Percentiles rank a stretch among this genome's conserved stretches.
These are phyloP conservation scores for Phalacrocorax carbo DNA, from an alignment of 2,113 vertebrate genomes.

Conservation along the genomic window DNA sequence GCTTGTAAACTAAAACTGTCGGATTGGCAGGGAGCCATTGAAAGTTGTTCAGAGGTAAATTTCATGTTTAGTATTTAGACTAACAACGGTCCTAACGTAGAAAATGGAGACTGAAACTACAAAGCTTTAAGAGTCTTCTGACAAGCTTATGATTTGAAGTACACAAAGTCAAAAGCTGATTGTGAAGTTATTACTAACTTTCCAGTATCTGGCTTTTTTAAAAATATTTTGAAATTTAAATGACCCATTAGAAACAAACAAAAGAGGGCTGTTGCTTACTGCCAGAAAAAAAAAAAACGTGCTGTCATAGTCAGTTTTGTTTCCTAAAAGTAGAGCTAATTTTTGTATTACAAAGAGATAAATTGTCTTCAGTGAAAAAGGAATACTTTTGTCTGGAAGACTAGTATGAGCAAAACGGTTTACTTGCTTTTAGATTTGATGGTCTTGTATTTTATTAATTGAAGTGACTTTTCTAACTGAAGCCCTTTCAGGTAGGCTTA, in stretches of 20 bases:
- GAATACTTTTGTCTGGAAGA: background rate
- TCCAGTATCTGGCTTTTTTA: background rate
- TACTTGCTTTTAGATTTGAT: background rate
- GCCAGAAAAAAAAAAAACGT: background rate
- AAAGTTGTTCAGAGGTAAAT: constrained; percentile 88
- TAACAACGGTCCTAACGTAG: background rate
- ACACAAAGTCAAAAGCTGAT: background rate
- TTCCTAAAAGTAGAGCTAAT: background rate
- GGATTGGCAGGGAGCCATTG: constrained; percentile 89
- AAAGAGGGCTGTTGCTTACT: background rate
- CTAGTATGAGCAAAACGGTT: background rate
- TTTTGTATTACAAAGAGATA: background rate
- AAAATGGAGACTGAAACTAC: background rate
- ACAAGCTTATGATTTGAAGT: background rate
- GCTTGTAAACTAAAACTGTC: constrained; percentile 91
- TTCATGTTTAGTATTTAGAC: background rate
- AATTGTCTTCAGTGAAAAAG: background rate
- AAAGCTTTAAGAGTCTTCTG: background rate
- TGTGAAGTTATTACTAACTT: background rate
- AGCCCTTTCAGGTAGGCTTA: background rate
- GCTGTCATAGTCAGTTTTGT: background rate
- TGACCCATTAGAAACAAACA: background rate
- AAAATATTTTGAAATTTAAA: background rate
- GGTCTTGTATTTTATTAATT: background rate
- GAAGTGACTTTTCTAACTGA: background rate